phyloP scores from a whole-genome alignment of 1,140 invertebrate genomes.

The Dinoponera quadriceps region DNA sequence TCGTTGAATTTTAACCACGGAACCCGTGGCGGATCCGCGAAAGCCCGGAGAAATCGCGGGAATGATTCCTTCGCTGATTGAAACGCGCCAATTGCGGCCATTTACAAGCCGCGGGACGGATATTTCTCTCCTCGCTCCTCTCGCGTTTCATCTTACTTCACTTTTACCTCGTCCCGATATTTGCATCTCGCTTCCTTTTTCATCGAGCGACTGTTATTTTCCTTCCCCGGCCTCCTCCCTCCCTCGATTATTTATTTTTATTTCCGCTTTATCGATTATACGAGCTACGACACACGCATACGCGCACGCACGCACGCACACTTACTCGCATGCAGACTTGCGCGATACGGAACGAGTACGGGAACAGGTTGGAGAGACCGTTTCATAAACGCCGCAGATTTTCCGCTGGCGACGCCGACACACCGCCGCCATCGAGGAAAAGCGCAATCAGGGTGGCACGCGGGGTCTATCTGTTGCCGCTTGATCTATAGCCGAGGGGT shows the following conservation, averaged over 20 bases:
- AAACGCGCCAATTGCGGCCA: background rate
- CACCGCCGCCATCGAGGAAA: constrained; percentile 76
- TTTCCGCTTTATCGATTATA: constrained; percentile 1
- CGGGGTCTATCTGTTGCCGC: constrained; percentile 74
- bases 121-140: too few relatives aligned
- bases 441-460: constrained; percentile 78
- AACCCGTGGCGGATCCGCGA: too few relatives aligned
- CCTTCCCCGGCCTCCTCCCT: background rate
- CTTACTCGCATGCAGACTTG: too few relatives aligned
- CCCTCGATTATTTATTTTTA: constrained; percentile 24
- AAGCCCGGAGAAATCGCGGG: too few relatives aligned
- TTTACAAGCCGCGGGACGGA: background rate
- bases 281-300: background rate
- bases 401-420: too few relatives aligned
- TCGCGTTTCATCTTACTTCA: background rate
- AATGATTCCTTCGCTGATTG: background rate
- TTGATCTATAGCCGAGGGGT: constrained; percentile 77
- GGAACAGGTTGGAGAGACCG: constrained; percentile 18
- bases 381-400: constrained; percentile 10
- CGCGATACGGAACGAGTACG: background rate
- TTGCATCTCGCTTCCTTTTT: background rate
- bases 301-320: too few relatives aligned
- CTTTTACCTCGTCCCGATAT: background rate
- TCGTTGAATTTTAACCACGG: too few relatives aligned
- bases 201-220: background rate